Base-by-base conservation (phyloP, 2,888 invertebrate species). In the Platynereis dumerilii region DNA sequence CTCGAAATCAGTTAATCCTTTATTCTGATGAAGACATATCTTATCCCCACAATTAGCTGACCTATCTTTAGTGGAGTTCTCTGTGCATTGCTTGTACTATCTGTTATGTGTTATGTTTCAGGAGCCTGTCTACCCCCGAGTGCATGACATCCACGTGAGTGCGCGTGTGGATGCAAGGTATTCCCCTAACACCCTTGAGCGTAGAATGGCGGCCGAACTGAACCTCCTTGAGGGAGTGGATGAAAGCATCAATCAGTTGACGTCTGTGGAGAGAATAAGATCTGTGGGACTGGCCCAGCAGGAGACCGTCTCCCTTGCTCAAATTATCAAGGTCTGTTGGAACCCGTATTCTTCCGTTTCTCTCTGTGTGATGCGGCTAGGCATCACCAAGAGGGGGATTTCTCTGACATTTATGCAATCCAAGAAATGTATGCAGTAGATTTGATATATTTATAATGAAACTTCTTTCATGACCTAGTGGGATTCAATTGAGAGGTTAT, bases 191-290 rank as follows among this genome's bases (percentile, higher is more conserved):
- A 86, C 87, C 57, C 85, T 89, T 58, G 87, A 88, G 78, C 83
- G 87, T 73, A 87, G 87, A 75, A 87, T 89, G 75, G 87, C 87
- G 76, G 87, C 88, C 0, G 89, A 89, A 80, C 83, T 89, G 56
- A 87, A 88, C 79, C 84, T 88, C 54, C 78, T 89, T 48, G 89
- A 89, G 72, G 87, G 88, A 57, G 87, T 88, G 75, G 88, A 89
- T 66, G 87, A 88, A 76, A 88, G 88, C 0, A 76, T 88, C 29
- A 82, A 85, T 54, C 88, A 88, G 77, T 84, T 88, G 42, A 85
- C 86, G 67, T 86, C 87, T 45, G 86, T 88, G 62, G 88, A 89
- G 78, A 86, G 87, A 70, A 78, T 78, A 17, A 63, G 80, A 64
- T 75, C 78, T 3, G 75, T 84, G 2, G 75, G 82, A 3, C 67